Evolutionary conservation across 2,797 vertebrate species (phyloP), one percentile per base, ranked within the genome.

Genomic region (Rhinella marina): DNA sequence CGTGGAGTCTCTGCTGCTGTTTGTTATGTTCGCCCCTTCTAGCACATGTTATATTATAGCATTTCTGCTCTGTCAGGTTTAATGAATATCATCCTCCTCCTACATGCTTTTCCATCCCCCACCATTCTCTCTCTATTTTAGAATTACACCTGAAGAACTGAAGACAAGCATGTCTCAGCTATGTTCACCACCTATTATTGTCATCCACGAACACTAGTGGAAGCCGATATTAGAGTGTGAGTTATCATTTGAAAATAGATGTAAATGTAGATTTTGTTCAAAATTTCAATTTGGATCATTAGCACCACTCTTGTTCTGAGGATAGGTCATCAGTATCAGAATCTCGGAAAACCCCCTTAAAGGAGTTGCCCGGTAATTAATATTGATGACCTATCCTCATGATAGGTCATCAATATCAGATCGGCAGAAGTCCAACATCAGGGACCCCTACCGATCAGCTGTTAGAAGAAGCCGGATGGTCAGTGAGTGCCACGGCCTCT

Each of bases 61-160:
- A 88, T 84, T 84, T 88, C 87, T 80, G 87, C 82, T 72, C 87
- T 88, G 87, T 88, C 87, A 84, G 75, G 61, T 88, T 80, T 72
- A 66, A 88, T 88, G 87, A 88, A 29, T n/a, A 79, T 88, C 87
- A 88, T 17, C 32, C 10, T 41, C 50, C 14, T 64, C 61, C 62
- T 50, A 13, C 61, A 59, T 7, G 32, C 19, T 41, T 5, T 52
- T 56, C 48, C 29, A 14, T 62, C 29, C 48, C 59, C 41, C 77
- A 25, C 23, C 12, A 8, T 57, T 19, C 56, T 70, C 32, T 77
- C 32, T 77, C 81, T 77, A 66, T 82, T 79, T 80, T 32, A 68
- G 75, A 70, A 86, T 79, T 78, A 13, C n/a, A 87, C 77, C 79
- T 76, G 79, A 75, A 75, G 16, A 87, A 61, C 68, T 61, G 59